Evolutionary conservation across 2,888 invertebrate genomes (phyloP).

Genomic region (Andrena bucephala): DNA sequence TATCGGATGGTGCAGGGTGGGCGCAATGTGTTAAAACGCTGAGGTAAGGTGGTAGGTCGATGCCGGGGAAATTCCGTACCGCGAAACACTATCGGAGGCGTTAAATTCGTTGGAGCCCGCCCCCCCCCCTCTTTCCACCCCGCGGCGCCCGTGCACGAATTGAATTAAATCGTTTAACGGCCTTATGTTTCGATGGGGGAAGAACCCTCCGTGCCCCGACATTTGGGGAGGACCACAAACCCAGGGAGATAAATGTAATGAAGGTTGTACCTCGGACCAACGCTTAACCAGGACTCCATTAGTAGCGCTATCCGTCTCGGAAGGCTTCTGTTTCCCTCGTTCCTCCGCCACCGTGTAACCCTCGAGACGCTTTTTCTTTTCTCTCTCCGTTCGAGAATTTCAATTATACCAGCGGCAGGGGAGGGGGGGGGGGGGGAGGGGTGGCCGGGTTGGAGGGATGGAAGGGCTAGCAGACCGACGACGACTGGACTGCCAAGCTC

Average conservation of each 20-base stretch:
- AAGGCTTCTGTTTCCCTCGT: slow-evolving; percentile 59
- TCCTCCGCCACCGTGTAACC: slow-evolving; percentile 14
- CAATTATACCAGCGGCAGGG: slow-evolving; percentile 63
- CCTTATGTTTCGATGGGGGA: slow-evolving; percentile 80
- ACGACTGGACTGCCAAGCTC: slow-evolving; percentile 73
- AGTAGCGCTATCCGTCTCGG: slow-evolving; percentile 75
- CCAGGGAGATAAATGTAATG: slow-evolving; percentile 82
- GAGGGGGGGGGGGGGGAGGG: neutral
- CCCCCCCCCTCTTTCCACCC: slow-evolving; percentile 20
- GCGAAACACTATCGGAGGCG: slow-evolving; percentile 78
- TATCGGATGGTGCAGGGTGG: neutral
- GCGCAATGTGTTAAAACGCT: slow-evolving; percentile 62
- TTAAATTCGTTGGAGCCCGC: slow-evolving; percentile 77
- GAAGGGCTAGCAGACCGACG: slow-evolving; percentile 24
- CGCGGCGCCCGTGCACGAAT: slow-evolving; percentile 69
- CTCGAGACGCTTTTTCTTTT: slow-evolving; percentile 13
- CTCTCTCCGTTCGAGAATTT: slow-evolving; percentile 70
- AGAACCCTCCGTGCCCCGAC: slow-evolving; percentile 66
- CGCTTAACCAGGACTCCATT: slow-evolving; percentile 80
- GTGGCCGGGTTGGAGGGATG: slow-evolving; percentile 4
- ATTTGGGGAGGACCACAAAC: slow-evolving; percentile 79
- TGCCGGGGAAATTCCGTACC: slow-evolving; percentile 64
- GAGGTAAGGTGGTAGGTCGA: slow-evolving; percentile 63
- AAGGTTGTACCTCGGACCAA: slow-evolving; percentile 80
- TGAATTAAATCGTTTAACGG: slow-evolving; percentile 84